Base-by-base conservation (phyloP, 2,113 vertebrate species). In the Elaphurus davidianus region DNA sequence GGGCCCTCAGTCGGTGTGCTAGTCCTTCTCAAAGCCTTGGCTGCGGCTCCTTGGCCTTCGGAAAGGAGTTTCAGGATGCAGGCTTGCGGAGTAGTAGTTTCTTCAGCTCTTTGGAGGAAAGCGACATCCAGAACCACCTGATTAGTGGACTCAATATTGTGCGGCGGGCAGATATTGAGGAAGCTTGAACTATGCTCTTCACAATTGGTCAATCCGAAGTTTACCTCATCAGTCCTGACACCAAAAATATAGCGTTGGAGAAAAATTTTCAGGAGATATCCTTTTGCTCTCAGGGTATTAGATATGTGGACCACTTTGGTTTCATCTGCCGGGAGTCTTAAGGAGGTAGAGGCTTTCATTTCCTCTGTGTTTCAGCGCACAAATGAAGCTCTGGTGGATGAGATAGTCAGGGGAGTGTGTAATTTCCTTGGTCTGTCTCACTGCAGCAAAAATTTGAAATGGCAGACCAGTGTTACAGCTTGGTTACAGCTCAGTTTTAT, bases 191-290 rank as follows among this genome's bases (percentile, higher is more conserved):
- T 43, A 99, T 99, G 99, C 98, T 99, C 79, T 99, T 99, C 81
- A 99, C 98, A 99, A 99, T 99, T 97, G 99, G 99, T 59, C 99
- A 99, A 62, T 99, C 99, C 86, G 99, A 99, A 99, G 99, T 99
- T 98, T 99, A 99, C 99, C 99, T 99, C 98, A 99, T 99, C 98
- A 99, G 99, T 99, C 99, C 99, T 59, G 99, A 99, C 98, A 99
- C 99, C 98, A 99, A 99, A 99, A 99, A 99, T 98, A 99, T 99
- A 54, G 99, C 99, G 45, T 99, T 99, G 98, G 99, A 99, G 98
- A 99, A 99, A 99, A 99, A 99, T 98, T 99, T 99, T 99, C 99
- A 99, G 98, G 99, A 99, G 99, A 99, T 99, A 98, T 99, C 99
- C 40, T 99, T 99, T 99, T 99, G 99, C 98, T 99, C 99, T 98